Evolutionary conservation across 2,888 invertebrate genomes (phyloP).

Genomic region (Sisyra terminalis): DNA sequence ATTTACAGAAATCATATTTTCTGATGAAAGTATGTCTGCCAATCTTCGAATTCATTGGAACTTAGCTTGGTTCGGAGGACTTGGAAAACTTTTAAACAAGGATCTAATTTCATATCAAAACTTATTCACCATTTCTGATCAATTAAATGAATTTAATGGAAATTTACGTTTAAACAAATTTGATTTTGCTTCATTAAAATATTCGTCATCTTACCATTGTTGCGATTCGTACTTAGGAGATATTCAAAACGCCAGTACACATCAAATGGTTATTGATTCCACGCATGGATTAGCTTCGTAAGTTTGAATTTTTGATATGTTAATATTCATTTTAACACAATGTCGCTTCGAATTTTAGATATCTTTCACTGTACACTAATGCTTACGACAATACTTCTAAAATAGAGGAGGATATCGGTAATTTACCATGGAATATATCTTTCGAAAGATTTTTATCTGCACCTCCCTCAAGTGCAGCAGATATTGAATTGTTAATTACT

Average conservation of each 20-base stretch:
- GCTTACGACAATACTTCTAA: slow-evolving; percentile 3
- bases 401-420: slow-evolving; percentile 16
- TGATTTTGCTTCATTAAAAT: slow-evolving; percentile 33
- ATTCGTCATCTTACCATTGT: slow-evolving; percentile 33
- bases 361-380: neutral
- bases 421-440: slow-evolving; percentile 42
- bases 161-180: slow-evolving; percentile 21
- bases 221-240: slow-evolving; percentile 34
- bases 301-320: slow-evolving; percentile 12
- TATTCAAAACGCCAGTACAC: slow-evolving; percentile 46
- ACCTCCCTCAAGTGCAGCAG: slow-evolving; percentile 46
- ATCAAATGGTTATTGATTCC: slow-evolving; percentile 36
- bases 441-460: slow-evolving; percentile 42
- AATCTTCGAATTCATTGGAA: slow-evolving; percentile 29
- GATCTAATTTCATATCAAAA: slow-evolving; percentile 14
- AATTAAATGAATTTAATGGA: slow-evolving; percentile 17
- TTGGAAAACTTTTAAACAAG: slow-evolving; percentile 21
- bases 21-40: slow-evolving; percentile 22
- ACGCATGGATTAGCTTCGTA: slow-evolving; percentile 39
- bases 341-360: neutral
- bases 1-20: slow-evolving; percentile 17
- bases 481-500: slow-evolving; percentile 37
- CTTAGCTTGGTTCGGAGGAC: slow-evolving; percentile 24
- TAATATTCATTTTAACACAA: slow-evolving; percentile 2
- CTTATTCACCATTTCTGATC: slow-evolving; percentile 13